Percentiles rank a stretch among this genome's conserved stretches.
Conservation (phyloP, 2,888 invertebrate species). For the Neoscelio sp. region DNA sequence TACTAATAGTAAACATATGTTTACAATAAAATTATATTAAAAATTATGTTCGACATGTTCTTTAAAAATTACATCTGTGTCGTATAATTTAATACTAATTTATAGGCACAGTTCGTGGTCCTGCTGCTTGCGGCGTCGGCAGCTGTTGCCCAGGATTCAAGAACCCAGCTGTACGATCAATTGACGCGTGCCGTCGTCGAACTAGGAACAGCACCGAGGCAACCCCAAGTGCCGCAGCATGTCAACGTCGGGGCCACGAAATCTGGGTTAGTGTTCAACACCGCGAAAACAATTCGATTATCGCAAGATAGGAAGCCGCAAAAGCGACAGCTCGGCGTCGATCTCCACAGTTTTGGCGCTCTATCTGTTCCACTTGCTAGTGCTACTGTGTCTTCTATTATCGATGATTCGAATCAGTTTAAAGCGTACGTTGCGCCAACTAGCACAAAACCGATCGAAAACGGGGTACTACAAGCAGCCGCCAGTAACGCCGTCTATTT, state of each 20-base stretch:
- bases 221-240: constrained; percentile 65
- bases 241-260: constrained; percentile 55
- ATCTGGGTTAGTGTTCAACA: constrained; percentile 51
- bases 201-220: constrained; percentile 65
- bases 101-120: constrained; percentile 74
- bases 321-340: constrained; percentile 73
- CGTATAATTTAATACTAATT: constrained; percentile 34
- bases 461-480: neutral
- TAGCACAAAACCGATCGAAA: constrained; percentile 7
- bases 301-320: constrained; percentile 67
- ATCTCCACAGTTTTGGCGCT: constrained; percentile 44
- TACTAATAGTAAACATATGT: no score
- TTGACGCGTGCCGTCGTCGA: constrained; percentile 47
- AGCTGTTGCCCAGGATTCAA: constrained; percentile 73
- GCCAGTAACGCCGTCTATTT: constrained; percentile 4
- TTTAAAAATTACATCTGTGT: neutral
- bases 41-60: no score
- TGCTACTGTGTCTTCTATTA: constrained; percentile 18
- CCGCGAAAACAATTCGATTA: constrained; percentile 53
- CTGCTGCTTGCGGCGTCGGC: constrained; percentile 71
- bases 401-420: neutral
- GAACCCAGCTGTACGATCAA: constrained; percentile 51
- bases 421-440: constrained; percentile 7
- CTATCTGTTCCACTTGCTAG: constrained; percentile 35
- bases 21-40: no score